Evolutionary conservation across 2,113 vertebrate genomes (phyloP).

Genomic region (Mesitornis unicolor): DNA sequence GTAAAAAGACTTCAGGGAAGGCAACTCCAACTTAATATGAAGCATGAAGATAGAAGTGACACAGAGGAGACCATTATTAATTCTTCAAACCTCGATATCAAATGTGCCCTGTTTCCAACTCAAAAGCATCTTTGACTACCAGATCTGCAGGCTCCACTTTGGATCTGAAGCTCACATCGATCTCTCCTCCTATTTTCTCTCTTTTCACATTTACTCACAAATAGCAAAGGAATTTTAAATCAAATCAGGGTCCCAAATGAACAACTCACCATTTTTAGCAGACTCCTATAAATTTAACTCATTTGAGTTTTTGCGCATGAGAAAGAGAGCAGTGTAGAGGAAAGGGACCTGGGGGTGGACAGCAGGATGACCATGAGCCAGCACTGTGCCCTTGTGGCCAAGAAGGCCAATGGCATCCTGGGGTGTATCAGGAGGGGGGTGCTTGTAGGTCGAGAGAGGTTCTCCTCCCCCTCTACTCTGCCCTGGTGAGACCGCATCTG

Average conservation of each 20-base stretch:
- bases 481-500: too few species aligned
- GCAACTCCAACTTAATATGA: not conserved
- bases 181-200: not conserved
- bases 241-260: not conserved
- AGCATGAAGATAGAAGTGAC: not conserved
- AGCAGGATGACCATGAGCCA: too few species aligned
- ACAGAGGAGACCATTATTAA: not conserved
- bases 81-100: not conserved
- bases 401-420: too few species aligned
- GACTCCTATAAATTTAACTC: not conserved
- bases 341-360: too few species aligned
- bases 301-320: not conserved
- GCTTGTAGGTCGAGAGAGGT: too few species aligned
- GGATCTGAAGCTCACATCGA: not conserved
- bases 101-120: not conserved
- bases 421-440: too few species aligned
- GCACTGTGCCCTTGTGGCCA: too few species aligned
- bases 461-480: too few species aligned
- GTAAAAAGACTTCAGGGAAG: not conserved
- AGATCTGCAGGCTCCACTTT: not conserved
- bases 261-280: not conserved
- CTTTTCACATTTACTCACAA: not conserved
- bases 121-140: not conserved
- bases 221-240: not conserved
- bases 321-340: too few species aligned